Evolutionary conservation across 1,140 invertebrate species (phyloP), one percentile per base, ranked within the genome.

Genomic region (Cephus cinctus): DNA sequence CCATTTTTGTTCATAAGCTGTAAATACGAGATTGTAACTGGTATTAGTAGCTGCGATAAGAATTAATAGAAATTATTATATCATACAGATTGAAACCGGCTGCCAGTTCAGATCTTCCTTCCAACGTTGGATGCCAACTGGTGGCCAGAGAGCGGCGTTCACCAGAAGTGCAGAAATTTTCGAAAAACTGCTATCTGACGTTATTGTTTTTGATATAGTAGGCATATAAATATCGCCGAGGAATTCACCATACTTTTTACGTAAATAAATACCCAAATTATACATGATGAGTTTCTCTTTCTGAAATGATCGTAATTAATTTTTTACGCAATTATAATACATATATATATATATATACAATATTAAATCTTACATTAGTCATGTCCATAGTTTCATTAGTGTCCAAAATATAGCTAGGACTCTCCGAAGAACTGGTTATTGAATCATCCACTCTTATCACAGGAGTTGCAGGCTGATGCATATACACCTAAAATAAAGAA

Each of bases 161-260:
- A 81, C 75, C 34, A 78, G 59, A 48, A 77, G 67, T 1, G 80
- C 82, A 54, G 79, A 79, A 63, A 82, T 82, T 47, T 84, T 63
- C 34, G 82, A 81, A 9, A 80, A 44, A 35, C 79, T 71, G 22
- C 67, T 69, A 48, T 77, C 76, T 6, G 80, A 78, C 22, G 79
- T 81, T 3, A 67, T 58, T 18, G 80, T 68, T 15, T 36, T 47
- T 15, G 80, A 73, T 58, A 79, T 57, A 6, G 67, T 42, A 4
- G 52, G 47, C 32, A 47, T 57, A 31, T 79, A 78, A 1, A 54
- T 30, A 4, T 47, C 32, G 5, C 59, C 63, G 12, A 77, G 41
- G 22, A 65, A 61, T 6, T 15, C 14, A 4, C 50, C 46, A 44
- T 76, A 77, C n/a, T 42, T 54, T 4, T 40, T 5, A 38, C 71